These are phyloP conservation scores for Phymorhynchus buccinoides DNA, from an alignment of 1,140 invertebrate species.

Conservation along the genomic window DNA sequence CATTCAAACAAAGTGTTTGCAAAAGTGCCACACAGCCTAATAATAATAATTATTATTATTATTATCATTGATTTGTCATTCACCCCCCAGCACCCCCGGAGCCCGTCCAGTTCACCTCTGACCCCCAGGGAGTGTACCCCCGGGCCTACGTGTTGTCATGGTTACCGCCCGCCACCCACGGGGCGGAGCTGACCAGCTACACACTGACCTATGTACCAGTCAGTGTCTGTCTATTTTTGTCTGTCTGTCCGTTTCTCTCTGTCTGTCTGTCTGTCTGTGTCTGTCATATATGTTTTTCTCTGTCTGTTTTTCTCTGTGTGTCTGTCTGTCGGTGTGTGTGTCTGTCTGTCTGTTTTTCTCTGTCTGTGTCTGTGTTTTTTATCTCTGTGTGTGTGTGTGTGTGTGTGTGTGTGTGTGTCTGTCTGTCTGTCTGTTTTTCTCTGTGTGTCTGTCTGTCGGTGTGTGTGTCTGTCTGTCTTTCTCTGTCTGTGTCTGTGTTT, in stretches of 20 bases:
- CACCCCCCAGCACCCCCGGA: conserved; percentile 17
- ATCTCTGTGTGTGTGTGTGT: neutral
- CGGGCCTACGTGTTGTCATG: conserved; percentile 26
- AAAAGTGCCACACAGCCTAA: too few relatives aligned
- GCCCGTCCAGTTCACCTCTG: conserved; percentile 20
- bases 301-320: neutral
- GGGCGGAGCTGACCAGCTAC: conserved; percentile 17
- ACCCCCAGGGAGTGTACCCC: conserved; percentile 9
- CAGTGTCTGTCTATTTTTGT: neutral
- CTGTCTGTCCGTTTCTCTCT: neutral
- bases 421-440: neutral
- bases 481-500: conserved; percentile 17
- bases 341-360: neutral
- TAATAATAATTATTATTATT: too few relatives aligned
- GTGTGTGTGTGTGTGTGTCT: neutral
- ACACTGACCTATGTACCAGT: conserved; percentile 19
- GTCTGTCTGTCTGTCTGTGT: conserved; percentile 1
- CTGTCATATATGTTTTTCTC: neutral
- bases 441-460: conserved; percentile 4
- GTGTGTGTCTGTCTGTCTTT: neutral
- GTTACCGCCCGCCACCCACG: conserved; percentile 25
- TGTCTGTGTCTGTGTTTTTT: neutral
- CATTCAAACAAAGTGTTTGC: too few relatives aligned
- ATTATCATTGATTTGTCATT: neutral
- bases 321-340: neutral